phyloP scores from a whole-genome alignment of 2,797 vertebrate species.

The Hapalemur alaotrensis region DNA sequence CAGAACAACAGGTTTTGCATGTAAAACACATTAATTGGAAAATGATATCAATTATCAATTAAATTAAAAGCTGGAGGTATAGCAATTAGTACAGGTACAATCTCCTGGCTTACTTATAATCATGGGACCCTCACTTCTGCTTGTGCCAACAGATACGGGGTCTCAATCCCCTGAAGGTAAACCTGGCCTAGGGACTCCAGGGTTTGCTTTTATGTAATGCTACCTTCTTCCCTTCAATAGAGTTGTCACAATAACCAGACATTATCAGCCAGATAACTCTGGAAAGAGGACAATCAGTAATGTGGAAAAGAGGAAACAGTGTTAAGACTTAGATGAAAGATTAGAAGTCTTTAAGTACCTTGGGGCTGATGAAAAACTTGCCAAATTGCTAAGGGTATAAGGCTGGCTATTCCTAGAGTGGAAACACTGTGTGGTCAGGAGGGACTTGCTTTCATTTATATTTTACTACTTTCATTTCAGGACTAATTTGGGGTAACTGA shows the following conservation, averaged over 20 bases:
- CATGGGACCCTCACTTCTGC: not conserved
- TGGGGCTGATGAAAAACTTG: not conserved
- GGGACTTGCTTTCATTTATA: not conserved
- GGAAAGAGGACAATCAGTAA: not conserved
- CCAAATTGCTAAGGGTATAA: not conserved
- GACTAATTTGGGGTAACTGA: not conserved
- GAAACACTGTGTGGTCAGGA: not conserved
- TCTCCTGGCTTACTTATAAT: not conserved
- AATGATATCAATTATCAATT: not conserved
- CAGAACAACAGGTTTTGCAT: not conserved
- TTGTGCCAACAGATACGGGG: not conserved
- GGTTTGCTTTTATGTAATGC: not conserved
- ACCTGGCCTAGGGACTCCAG: not conserved
- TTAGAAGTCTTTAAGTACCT: not conserved
- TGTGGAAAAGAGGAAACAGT: slow-evolving; percentile 2
- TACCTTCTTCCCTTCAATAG: not conserved
- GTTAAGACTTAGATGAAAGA: not conserved
- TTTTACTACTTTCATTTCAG: not conserved
- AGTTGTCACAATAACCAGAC: not conserved
- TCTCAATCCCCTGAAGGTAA: not conserved
- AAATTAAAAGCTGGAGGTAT: not conserved
- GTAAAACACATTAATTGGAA: not conserved
- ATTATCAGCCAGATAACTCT: not conserved
- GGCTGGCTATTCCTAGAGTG: not conserved
- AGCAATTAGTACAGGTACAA: not conserved